Evolutionary conservation across 2,888 invertebrate species (phyloP), one percentile per base, ranked within the genome.

Genomic region (Rhamphomyia laevipes): DNA sequence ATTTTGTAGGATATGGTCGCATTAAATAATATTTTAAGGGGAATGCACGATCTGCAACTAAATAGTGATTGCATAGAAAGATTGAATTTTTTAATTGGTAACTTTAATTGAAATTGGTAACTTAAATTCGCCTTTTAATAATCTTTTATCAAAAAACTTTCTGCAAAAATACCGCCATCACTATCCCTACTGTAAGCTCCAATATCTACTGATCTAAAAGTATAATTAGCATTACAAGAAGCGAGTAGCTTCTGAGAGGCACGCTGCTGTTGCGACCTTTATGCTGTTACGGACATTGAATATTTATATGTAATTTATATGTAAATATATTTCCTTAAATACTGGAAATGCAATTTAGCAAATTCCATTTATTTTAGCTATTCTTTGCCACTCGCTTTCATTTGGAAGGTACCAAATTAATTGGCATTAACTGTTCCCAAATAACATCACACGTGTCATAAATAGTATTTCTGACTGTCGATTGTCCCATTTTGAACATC

Each of bases 261-360:
- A 54, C 50, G 40, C 47, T 49, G 21, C 21, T 21, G 21, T 21
- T 3, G 21, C 5, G 21, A 5, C 21, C 21, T 21, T 66, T 62
- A 53, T 63, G 63, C 54, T 64, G 64, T 48, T 53, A 61, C 31
- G 62, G 63, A 17, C 55, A 54, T 51, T 56, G 53, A 45, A 64
- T 58, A 16, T 55, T 48, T 30, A 60, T 54, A 51, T 63, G 61
- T 49, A n/a, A n/a, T n/a, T n/a, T n/a, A n/a, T n/a, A n/a, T n/a
- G n/a, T n/a, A n/a, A n/a, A n/a, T n/a, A n/a, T n/a, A n/a, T 59
- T 61, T 1, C 63, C 61, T 50, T 62, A 61, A 17, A 62, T 52
- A 30, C 58, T 56, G 27, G 64, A 63, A 23, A 60, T 47, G 52
- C 59, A 61, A 51, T 59, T 51, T 40, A 54, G 57, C 47, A 60